Base-by-base conservation (phyloP, 2,113 vertebrate species). In the Pholis gunnellus region DNA sequence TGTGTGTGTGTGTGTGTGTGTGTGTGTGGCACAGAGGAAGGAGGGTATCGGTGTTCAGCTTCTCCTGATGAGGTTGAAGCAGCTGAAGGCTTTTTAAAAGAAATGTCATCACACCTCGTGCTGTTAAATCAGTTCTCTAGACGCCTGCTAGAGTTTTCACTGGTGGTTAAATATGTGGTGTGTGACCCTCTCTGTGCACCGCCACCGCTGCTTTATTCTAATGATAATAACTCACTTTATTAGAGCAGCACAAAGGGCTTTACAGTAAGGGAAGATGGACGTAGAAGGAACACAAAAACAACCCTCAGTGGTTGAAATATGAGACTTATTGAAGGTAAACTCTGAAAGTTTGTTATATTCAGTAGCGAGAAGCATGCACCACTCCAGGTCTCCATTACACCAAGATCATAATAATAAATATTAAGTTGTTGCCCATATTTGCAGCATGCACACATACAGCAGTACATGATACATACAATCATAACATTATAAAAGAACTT, bases 21-120 rank as follows among this genome's bases (percentile, higher is more conserved):
- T 79, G 3, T 34, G 60, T 34, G 44, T 34, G 22, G 25, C 34
- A 81, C 75, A 79, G 67, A 87, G 40, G 0, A 38, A 72, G 77
- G 68, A 78, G 67, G 25, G 79, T 72, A 71, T 82, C 73, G 29
- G 67, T 70, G 77, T 82, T 71, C 36, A 78, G 72, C 66, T 70
- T 73, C 69, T 82, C 57, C 31, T 87, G 79, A 81, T 40, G 74
- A 73, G 42, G 78, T 48, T 0, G 0, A 57, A 40, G 60, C 77
- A 42, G 34, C 31, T 73, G n/a, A 59, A 56, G 44, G 52, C 27
- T 29, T 63, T 78, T 66, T 5, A 31, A 59, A 57, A 46, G 2
- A 56, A 71, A 65, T 22, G 52, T 67, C 72, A 9, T 20, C 5
- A 9, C 14, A 1, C 66, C 34, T 63, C 9, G 2, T 13, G 0